Evolutionary conservation across 2,113 vertebrate species (phyloP).

Genomic region (Promerops cafer): DNA sequence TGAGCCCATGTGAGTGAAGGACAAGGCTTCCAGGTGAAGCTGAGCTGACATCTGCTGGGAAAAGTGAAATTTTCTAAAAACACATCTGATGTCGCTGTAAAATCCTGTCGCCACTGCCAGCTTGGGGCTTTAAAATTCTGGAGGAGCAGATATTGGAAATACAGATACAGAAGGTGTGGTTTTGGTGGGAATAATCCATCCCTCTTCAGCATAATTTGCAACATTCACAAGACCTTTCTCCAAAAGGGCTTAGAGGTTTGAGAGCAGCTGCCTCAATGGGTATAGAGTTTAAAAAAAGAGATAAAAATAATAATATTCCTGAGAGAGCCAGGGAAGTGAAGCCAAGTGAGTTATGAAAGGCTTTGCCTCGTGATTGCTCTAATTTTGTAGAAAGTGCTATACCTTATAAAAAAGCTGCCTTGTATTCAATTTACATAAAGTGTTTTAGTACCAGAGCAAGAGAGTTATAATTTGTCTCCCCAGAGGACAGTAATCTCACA

Average conservation of each 20-base stretch:
- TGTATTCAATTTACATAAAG: conserved; percentile 22
- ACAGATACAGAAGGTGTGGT: background rate
- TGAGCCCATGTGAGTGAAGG: background rate
- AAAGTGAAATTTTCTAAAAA: background rate
- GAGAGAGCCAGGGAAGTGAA: background rate
- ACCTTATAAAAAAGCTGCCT: conserved; percentile 7
- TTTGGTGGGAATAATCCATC: background rate
- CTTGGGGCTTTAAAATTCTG: background rate
- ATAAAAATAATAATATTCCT: background rate
- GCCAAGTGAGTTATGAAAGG: conserved; percentile 31
- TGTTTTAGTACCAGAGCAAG: background rate
- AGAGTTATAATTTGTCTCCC: conserved; percentile 4
- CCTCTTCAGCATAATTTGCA: background rate
- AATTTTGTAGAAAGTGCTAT: conserved; percentile 23
- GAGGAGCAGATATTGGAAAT: background rate
- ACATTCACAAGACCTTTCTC: background rate
- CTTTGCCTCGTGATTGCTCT: background rate
- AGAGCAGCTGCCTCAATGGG: background rate
- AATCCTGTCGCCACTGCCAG: background rate
- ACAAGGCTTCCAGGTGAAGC: background rate
- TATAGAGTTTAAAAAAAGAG: background rate
- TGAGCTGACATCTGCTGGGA: background rate
- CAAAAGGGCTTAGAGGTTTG: background rate
- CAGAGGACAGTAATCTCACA: background rate
- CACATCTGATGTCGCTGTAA: background rate